Percentiles rank a stretch among this genome's conserved stretches.
These are phyloP conservation scores for Drosophila triauraria DNA, from an alignment of 1,140 invertebrate species.

Conservation along the genomic window DNA sequence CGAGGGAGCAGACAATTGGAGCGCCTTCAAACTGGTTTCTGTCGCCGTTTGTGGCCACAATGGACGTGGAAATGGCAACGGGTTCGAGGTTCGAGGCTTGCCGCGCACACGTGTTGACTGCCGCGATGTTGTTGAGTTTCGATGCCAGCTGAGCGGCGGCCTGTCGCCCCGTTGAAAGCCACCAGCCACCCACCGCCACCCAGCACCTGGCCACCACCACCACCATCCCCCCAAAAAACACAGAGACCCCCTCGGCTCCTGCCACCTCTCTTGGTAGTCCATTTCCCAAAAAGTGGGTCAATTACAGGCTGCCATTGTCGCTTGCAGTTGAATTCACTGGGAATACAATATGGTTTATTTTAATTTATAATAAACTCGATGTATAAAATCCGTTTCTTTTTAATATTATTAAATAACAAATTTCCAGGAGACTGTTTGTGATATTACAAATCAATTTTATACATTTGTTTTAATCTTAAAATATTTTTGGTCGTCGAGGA, in stretches of 20 bases:
- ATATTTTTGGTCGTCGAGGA: too few relatives aligned
- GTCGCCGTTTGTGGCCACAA: conserved; percentile 57
- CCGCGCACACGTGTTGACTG: conserved; percentile 61
- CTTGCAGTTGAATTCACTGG: conserved; percentile 17
- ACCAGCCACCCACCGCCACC: conserved; percentile 45
- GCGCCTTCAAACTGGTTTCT: conserved; percentile 74
- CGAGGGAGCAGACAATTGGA: conserved; percentile 60
- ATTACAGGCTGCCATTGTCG: conserved; percentile 79
- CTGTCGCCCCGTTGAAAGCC: conserved; percentile 36
- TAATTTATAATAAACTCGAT: background rate
- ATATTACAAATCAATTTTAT: too few relatives aligned
- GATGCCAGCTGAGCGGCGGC: conserved; percentile 64
- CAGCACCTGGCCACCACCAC: conserved; percentile 31
- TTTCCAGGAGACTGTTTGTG: too few relatives aligned
- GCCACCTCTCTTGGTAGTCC: conserved; percentile 20
- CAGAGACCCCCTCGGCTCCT: conserved; percentile 2
- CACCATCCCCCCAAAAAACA: conserved; percentile 7
- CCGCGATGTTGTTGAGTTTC: conserved; percentile 20
- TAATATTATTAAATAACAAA: background rate
- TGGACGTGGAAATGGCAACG: conserved; percentile 45
- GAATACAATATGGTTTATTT: background rate
- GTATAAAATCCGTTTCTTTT: background rate
- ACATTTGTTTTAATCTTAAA: too few relatives aligned
- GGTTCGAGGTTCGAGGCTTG: conserved; percentile 47
- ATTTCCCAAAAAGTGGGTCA: conserved; percentile 63